These are phyloP conservation scores for Cataglyphis hispanica DNA, from an alignment of 1,140 invertebrate species.

Conservation along the genomic window DNA sequence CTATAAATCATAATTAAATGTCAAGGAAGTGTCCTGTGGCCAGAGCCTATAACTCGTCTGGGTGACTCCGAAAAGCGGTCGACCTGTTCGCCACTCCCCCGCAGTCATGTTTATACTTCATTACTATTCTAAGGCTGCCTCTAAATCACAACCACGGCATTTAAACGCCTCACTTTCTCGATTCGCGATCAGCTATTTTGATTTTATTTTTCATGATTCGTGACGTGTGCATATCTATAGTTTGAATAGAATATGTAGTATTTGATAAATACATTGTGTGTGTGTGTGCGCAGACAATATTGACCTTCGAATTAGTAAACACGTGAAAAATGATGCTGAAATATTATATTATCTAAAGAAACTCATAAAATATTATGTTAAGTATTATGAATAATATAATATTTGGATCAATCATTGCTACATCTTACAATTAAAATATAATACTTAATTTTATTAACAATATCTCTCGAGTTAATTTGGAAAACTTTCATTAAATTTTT, in stretches of 20 bases:
- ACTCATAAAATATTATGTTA: background rate
- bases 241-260: slow-evolving; percentile 22
- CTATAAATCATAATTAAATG: slow-evolving; percentile 84
- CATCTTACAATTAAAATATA: background rate
- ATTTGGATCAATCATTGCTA: background rate
- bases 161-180: slow-evolving; percentile 64
- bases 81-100: slow-evolving; percentile 77
- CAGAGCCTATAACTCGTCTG: slow-evolving; percentile 70
- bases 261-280: background rate
- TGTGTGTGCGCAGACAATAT: background rate
- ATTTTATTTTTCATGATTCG: slow-evolving; percentile 33
- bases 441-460: background rate
- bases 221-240: slow-evolving; percentile 14
- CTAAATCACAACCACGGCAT: slow-evolving; percentile 58
- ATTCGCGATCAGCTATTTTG: slow-evolving; percentile 59
- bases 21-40: slow-evolving; percentile 76
- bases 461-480: background rate
- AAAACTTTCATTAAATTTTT: background rate
- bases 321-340: background rate
- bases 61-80: slow-evolving; percentile 72
- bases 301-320: background rate
- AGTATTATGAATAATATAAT: background rate
- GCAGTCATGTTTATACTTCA: slow-evolving; percentile 72
- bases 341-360: slow-evolving; percentile 13
- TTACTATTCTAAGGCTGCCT: slow-evolving; percentile 60